Percentiles rank a stretch among this genome's conserved stretches.
Evolutionary conservation across 2,113 vertebrate genomes (phyloP).

Genomic region (Hippoglossus stenolepis): DNA sequence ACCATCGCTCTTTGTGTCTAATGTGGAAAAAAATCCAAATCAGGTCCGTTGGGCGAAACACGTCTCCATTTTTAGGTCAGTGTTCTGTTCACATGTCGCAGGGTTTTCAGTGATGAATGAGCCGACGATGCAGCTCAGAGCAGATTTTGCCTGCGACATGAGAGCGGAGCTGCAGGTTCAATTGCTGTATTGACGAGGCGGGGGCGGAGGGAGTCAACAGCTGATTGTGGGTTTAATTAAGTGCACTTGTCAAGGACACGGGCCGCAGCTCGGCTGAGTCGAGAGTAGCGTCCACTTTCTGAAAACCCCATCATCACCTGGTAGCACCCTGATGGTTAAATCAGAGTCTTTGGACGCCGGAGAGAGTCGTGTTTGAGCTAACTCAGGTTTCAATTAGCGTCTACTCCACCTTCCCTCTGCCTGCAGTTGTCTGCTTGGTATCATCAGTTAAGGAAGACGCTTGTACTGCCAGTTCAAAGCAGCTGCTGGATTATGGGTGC

Average conservation of each 20-base stretch:
- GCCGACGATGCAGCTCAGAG: constrained; percentile 17
- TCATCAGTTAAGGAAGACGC: not conserved
- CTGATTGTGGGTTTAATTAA: constrained; percentile 71
- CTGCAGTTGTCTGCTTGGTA: not conserved
- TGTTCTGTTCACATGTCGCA: not conserved
- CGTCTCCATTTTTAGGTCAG: not conserved
- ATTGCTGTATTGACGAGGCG: constrained; percentile 57
- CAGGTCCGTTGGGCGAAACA: not conserved
- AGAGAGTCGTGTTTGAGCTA: not conserved
- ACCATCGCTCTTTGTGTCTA: no score
- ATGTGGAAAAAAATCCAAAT: not conserved
- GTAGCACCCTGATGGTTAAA: not conserved
- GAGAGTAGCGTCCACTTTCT: not conserved
- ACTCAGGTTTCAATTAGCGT: not conserved
- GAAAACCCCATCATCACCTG: not conserved
- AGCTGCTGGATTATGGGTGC: no score
- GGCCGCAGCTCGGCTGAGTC: constrained; percentile 3
- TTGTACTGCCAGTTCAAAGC: no score
- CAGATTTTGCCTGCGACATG: constrained; percentile 24
- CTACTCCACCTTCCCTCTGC: not conserved
- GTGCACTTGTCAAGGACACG: constrained; percentile 58
- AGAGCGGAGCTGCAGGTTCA: constrained; percentile 37
- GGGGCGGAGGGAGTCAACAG: constrained; percentile 17
- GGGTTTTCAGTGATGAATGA: constrained; percentile 18
- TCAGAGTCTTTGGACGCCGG: not conserved